Evolutionary conservation across 2,888 invertebrate genomes (phyloP).

Genomic region (Reticulitermes lucifugus): DNA sequence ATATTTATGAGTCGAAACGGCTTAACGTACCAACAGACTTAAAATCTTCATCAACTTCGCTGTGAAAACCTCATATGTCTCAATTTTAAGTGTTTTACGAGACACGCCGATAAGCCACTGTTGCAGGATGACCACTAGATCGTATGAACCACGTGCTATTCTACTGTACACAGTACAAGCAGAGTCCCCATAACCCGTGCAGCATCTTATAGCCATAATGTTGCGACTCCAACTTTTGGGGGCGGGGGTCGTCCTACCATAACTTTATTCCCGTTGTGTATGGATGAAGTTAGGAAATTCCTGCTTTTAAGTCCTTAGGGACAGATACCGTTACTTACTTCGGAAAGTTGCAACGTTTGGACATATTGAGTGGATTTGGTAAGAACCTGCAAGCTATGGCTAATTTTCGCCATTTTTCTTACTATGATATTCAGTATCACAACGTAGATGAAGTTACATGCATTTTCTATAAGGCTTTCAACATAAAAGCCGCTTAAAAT

Average conservation of each 20-base stretch:
- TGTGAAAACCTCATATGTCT: too few species aligned
- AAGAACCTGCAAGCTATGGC: neutral
- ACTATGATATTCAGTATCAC: neutral
- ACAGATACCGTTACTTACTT: neutral
- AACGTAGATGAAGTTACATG: too few species aligned
- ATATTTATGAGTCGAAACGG: too few species aligned
- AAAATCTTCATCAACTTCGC: too few species aligned
- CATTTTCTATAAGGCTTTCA: too few species aligned
- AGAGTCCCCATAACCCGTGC: neutral
- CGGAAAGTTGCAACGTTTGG: neutral
- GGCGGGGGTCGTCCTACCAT: neutral
- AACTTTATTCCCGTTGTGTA: conserved; percentile 23
- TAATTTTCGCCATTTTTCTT: neutral
- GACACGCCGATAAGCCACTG: neutral
- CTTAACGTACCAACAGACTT: too few species aligned
- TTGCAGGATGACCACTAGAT: too few species aligned
- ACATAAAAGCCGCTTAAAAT: too few species aligned
- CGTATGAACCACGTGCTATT: neutral
- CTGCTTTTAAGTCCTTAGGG: neutral
- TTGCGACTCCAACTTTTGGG: conserved; percentile 7
- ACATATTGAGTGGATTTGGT: neutral
- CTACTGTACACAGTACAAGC: neutral
- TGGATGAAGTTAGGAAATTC: conserved; percentile 28
- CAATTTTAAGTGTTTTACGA: too few species aligned
- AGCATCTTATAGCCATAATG: conserved; percentile 14